These are phyloP conservation scores for Harpagifer antarcticus DNA, from an alignment of 2,797 vertebrate species.

Conservation along the genomic window DNA sequence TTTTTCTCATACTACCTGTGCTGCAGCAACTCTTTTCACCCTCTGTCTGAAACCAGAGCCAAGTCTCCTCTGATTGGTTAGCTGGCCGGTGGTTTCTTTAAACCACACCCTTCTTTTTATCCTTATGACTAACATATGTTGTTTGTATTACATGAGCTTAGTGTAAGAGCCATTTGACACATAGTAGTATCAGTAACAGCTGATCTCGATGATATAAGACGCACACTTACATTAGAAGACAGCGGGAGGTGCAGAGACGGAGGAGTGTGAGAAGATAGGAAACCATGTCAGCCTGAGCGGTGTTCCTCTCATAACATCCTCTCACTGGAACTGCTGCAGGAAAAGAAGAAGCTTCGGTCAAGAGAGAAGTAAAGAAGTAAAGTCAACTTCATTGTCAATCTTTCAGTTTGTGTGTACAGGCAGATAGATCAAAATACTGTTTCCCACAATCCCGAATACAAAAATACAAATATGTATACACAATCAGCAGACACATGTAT, in stretches of 20 bases:
- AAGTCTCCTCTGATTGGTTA: too few relatives aligned
- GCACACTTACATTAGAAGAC: slow-evolving; percentile 78
- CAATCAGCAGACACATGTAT: too few relatives aligned
- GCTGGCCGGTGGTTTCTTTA: too few relatives aligned
- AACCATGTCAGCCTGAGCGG: slow-evolving; percentile 62
- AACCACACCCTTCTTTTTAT: too few relatives aligned
- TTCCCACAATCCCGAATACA: too few relatives aligned
- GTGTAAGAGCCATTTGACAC: background rate
- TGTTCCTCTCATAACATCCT: slow-evolving; percentile 54
- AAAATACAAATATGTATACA: too few relatives aligned
- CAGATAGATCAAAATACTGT: too few relatives aligned
- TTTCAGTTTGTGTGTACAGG: too few relatives aligned
- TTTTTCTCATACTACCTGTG: too few relatives aligned
- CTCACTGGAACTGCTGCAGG: slow-evolving; percentile 53
- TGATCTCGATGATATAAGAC: background rate
- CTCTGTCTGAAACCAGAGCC: too few relatives aligned
- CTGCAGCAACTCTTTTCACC: too few relatives aligned
- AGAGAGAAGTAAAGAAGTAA: background rate
- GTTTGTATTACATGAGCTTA: background rate
- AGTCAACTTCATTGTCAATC: background rate
- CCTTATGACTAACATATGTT: background rate
- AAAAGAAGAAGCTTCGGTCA: slow-evolving; percentile 27
- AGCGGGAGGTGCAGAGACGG: slow-evolving; percentile 63
- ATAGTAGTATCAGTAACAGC: background rate
- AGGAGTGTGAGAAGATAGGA: slow-evolving; percentile 51